Base-by-base conservation (phyloP, 2,797 vertebrate genomes). In the Schizopygopsis pylzovi region DNA sequence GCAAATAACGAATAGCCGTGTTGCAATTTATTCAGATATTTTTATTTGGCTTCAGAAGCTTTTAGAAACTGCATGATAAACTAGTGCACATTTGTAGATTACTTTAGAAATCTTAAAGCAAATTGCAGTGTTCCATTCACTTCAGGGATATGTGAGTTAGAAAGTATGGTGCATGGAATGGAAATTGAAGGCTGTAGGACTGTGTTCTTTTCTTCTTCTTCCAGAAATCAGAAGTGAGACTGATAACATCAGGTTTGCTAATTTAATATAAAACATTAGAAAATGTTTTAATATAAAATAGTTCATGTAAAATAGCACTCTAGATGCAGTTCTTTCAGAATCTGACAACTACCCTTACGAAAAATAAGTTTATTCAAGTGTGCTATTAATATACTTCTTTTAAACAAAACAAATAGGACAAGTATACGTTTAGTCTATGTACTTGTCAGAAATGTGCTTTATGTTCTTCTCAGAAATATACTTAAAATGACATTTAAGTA, bases 71-170 rank as follows among this genome's bases (percentile, higher is more conserved):
- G 16, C 25, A 33, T 47, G 16, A 6, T 15, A 73, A 83, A 75
- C 52, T 10, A 65, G 12, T 37, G 61, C 56, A 75, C 33, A 63
- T 33, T 45, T 82, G 2, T 13, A 59, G 12, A 49, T 8, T 20
- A 56, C 52, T 45, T 82, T 37, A 43, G 47, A 81, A 80, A 80
- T 65, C 43, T n/a, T n/a, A n/a, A n/a, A n/a, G n/a, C n/a, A n/a
- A n/a, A n/a, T n/a, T n/a, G n/a, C n/a, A n/a, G n/a, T n/a, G n/a
- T n/a, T 63, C 20, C 11, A 45, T 82, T 41, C 16, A 43, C 18
- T 25, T 73, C 1, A 59, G 15, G 10, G 56, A 25, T 82, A 59
- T 65, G 15, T 67, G 10, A 80, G 28, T 45, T 11, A 6, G 16
- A 73, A 75, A 61, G 10, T 13, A 33, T 33, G 2, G 25, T 54